A percentile compares a stretch with the other conserved stretches of the same genome.
These are phyloP conservation scores for Phoxinus phoxinus DNA, from an alignment of 2,113 vertebrate species.

Conservation along the genomic window DNA sequence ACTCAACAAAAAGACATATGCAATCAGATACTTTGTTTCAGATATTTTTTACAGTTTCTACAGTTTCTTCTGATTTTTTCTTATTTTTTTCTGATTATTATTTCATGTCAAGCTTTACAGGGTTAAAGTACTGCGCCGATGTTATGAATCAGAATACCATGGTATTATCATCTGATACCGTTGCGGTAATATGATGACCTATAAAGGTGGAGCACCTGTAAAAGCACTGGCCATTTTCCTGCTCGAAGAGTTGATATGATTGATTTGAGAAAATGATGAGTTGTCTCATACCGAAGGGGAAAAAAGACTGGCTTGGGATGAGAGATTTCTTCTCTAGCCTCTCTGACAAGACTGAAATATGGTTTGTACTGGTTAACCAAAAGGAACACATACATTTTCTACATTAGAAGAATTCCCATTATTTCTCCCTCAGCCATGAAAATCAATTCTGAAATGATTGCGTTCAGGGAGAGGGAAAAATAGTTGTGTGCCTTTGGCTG, in stretches of 20 bases:
- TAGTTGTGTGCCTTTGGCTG: conserved; percentile 89
- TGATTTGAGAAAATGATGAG: conserved; percentile 76
- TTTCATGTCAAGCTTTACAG: neutral
- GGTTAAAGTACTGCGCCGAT: neutral
- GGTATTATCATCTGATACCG: neutral
- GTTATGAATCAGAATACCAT: neutral
- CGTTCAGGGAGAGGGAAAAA: conserved; percentile 80
- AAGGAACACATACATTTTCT: conserved; percentile 98
- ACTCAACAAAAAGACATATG: too few species aligned
- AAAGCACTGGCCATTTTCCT: conserved; percentile 52
- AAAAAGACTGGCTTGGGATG: conserved; percentile 62
- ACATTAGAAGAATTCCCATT: conserved; percentile 98
- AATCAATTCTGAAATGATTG: conserved; percentile 99
- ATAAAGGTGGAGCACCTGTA: conserved; percentile 63
- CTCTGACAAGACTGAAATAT: conserved; percentile 94
- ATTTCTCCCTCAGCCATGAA: conserved; percentile 98
- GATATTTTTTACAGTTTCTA: too few species aligned
- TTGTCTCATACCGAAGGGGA: conserved; percentile 73
- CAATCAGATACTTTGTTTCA: too few species aligned
- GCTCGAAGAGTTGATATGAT: conserved; percentile 69
- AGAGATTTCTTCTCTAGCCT: conserved; percentile 80
- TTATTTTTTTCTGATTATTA: too few species aligned
- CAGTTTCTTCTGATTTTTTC: too few species aligned
- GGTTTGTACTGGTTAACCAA: conserved; percentile 98
- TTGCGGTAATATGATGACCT: conserved; percentile 60